Conservation (phyloP, 2,888 invertebrate genomes). For the Cepaea hortensis region DNA sequence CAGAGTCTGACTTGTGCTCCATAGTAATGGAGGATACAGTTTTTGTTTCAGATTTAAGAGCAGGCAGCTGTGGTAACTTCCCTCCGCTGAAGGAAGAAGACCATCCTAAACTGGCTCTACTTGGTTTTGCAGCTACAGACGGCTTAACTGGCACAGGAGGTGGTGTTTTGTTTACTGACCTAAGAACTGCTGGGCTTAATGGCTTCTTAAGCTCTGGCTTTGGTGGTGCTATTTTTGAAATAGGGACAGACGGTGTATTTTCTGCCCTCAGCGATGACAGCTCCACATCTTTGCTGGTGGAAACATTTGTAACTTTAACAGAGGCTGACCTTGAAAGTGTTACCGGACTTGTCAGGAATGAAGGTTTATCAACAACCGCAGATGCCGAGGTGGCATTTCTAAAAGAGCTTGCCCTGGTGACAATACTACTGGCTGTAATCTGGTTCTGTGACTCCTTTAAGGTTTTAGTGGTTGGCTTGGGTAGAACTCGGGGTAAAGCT, state of each 20-base stretch:
- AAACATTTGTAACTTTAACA: not conserved
- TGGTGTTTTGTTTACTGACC: slow-evolving; percentile 25
- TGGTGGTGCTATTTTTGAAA: not conserved
- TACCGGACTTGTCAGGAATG: not conserved
- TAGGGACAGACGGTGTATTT: not conserved
- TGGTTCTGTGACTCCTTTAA: slow-evolving; percentile 49
- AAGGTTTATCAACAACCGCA: not conserved
- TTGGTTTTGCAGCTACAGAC: slow-evolving; percentile 19
- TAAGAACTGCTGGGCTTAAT: not conserved
- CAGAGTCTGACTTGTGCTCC: not conserved
- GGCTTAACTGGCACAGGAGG: slow-evolving; percentile 37
- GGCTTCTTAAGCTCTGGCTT: slow-evolving; percentile 12
- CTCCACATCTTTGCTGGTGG: not conserved
- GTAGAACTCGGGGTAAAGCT: slow-evolving; percentile 37
- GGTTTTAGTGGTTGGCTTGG: slow-evolving; percentile 43
- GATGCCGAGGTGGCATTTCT: not conserved
- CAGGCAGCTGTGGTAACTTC: not conserved
- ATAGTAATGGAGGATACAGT: not conserved
- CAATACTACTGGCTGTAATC: slow-evolving; percentile 3
- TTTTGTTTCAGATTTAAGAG: not conserved
- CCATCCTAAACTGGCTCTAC: not conserved
- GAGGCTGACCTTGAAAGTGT: slow-evolving; percentile 17
- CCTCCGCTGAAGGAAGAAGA: slow-evolving; percentile 35
- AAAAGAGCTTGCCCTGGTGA: not conserved
- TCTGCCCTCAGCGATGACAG: not conserved